Evolutionary conservation across 2,113 vertebrate species (phyloP), one percentile per base, ranked within the genome.

Genomic region (Caretta caretta): DNA sequence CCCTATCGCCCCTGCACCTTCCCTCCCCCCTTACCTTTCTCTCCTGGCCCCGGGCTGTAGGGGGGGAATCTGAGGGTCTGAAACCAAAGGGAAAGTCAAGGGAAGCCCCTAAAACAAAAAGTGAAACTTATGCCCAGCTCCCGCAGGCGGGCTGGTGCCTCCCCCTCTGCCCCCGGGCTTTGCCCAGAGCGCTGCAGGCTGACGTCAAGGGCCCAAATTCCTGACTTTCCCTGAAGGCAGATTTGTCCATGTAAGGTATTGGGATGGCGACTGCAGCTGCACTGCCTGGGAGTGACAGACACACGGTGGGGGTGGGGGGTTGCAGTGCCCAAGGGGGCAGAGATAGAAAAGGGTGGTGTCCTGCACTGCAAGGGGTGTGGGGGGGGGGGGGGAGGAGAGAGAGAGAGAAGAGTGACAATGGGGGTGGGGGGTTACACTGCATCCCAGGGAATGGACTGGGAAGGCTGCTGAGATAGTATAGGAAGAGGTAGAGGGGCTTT

Each of bases 191-290:
- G 97, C 97, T 97, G 96, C 96, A 93, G 93, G 96, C 97, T 98
- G 98, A 98, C 98, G 98, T 98, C 98, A 98, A 94, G 96, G 96
- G 94, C 97, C 98, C 97, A 95, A 98, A 98, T 98, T 98, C 98
- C 98, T 97, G 96, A 93, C 97, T 98, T 98, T 98, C 97, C 98
- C 97, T 80, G 96, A 96, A 96, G 97, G 94, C 97, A 96, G 93
- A 97, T 98, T 98, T 98, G 98, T 96, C 98, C 98, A 97, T 98
- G 98, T 98, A 98, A 98, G 98, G 98, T 97, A 95, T 95, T 97
- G 94, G 92, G 97, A 89, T 38, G 69, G 69, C 81, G 4, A 22
- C 2, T 24, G 12, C 46, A 6, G 9, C 62, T 54, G 29, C 78
- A 56, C 11, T 35, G 62, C 62, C 59, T 7, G 16, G 62, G 62